Evolutionary conservation across 2,113 vertebrate species (phyloP), one percentile per base, ranked within the genome.

Genomic region (Coturnix japonica): DNA sequence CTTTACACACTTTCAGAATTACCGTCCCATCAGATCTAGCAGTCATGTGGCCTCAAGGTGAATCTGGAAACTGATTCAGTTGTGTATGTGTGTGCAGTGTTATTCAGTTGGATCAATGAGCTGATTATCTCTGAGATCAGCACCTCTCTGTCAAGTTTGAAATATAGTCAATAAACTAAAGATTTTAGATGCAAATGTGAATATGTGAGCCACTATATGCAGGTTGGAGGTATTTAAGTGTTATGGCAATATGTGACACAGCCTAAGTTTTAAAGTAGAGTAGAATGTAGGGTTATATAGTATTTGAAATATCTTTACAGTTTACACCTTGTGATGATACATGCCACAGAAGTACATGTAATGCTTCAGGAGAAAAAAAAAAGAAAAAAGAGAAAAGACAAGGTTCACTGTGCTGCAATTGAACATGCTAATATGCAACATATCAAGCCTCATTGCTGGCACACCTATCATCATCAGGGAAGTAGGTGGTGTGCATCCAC

Each of bases 371-470:
- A 44, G 66, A 82, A 25, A 51, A 51, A 19, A 46, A 46, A 39
- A 37, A 37, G 10, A 37, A 37, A 37, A 37, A 37, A 37, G 37
- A 37, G 10, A 37, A 53, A 75, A 69, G 28, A 23, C 10, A n/a
- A 0, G 0, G 11, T 33, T 67, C 74, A 49, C 31, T 41, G 5
- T 5, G 20, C 4, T 67, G 7, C 13, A 37, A 8, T 66, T 81
- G 4, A 57, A 49, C n/a, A 33, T 73, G 20, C 19, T 86, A 31
- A n/a, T 64, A 37, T 59, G 23, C 11, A 85, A 9, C 23, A 63
- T 6, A 20, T 23, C 31, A 63, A 56, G 81, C 2, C 4, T 80
- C 13, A 3, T 70, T 60, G 15, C 7, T 57, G 28, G 21, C 41
- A 37, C 81, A 6, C 5, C 19, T 53, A 6, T 46, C 0, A 25